Evolutionary conservation across 2,113 vertebrate genomes (phyloP).

Genomic region (Atrichornis clamosus): DNA sequence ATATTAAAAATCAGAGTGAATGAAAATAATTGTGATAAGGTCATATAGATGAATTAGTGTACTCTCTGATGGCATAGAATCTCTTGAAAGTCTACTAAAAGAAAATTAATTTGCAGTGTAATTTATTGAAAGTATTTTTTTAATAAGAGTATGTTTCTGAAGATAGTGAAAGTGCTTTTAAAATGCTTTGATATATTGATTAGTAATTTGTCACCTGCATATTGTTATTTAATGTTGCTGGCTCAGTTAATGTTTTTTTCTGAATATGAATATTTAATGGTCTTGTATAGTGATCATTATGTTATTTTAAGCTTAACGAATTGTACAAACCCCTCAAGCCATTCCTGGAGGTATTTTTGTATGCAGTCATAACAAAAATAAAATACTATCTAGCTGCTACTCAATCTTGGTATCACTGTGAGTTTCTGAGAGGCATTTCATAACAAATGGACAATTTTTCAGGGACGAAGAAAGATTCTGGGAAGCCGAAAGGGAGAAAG

Average conservation of each 20-base stretch:
- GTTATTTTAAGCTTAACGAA: slow-evolving; percentile 37
- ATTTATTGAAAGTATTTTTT: slow-evolving; percentile 23
- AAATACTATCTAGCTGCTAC: neutral
- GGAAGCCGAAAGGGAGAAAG: neutral
- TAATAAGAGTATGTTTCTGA: neutral
- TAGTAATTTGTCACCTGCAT: slow-evolving; percentile 43
- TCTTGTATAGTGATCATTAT: neutral
- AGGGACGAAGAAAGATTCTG: neutral
- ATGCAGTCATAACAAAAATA: neutral
- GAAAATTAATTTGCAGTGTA: slow-evolving; percentile 15
- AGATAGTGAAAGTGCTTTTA: slow-evolving; percentile 36
- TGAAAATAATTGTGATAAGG: neutral
- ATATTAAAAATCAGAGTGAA: neutral
- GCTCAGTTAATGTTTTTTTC: slow-evolving; percentile 40
- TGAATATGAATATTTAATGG: slow-evolving; percentile 43
- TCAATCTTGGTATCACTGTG: neutral
- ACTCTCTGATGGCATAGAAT: neutral
- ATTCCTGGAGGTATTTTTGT: neutral
- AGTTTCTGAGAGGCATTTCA: neutral
- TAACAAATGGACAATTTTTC: neutral
- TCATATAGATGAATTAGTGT: neutral
- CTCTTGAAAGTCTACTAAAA: slow-evolving; percentile 14
- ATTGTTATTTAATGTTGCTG: slow-evolving; percentile 56
- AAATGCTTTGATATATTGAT: slow-evolving; percentile 54
- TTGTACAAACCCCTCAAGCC: neutral